Evolutionary conservation across 2,888 invertebrate species (phyloP).

Genomic region (Pyrgus malvae): DNA sequence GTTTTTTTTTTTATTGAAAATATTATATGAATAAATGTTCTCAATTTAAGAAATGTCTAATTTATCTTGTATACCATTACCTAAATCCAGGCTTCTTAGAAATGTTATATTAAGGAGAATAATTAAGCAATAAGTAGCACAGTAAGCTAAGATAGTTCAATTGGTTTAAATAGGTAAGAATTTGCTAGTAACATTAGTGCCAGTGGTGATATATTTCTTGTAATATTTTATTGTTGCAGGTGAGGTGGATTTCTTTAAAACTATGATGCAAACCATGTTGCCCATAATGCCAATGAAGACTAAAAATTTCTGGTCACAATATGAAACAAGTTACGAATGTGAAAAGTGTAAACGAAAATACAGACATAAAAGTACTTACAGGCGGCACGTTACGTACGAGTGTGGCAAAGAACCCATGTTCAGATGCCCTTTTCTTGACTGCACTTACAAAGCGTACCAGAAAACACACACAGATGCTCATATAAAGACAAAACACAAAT

Average conservation of each 20-base stretch:
- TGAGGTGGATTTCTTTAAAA: conserved; percentile 77
- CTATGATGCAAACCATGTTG: conserved; percentile 75
- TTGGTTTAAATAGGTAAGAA: conserved; percentile 17
- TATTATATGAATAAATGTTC: conserved; percentile 79
- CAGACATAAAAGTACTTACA: conserved; percentile 87
- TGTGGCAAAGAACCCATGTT: conserved; percentile 84
- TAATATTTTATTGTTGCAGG: conserved; percentile 71
- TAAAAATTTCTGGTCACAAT: conserved; percentile 76
- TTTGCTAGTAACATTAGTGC: conserved; percentile 15
- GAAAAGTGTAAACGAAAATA: conserved; percentile 87
- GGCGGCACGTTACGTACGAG: conserved; percentile 86
- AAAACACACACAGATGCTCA: conserved; percentile 78
- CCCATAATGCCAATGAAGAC: conserved; percentile 76
- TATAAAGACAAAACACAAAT: conserved; percentile 76
- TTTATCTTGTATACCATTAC: conserved; percentile 40
- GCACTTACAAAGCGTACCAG: conserved; percentile 76
- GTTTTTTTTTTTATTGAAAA: conserved; percentile 69
- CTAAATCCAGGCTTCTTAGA: neutral
- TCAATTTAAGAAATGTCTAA: conserved; percentile 55
- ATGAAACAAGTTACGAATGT: conserved; percentile 78
- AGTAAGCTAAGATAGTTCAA: no score
- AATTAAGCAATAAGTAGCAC: no score
- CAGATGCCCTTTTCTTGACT: conserved; percentile 72
- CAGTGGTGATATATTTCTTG: conserved; percentile 25
- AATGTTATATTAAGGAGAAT: neutral